Base-by-base conservation (phyloP, 2,888 invertebrate genomes). In the Scaptomyza flava region DNA sequence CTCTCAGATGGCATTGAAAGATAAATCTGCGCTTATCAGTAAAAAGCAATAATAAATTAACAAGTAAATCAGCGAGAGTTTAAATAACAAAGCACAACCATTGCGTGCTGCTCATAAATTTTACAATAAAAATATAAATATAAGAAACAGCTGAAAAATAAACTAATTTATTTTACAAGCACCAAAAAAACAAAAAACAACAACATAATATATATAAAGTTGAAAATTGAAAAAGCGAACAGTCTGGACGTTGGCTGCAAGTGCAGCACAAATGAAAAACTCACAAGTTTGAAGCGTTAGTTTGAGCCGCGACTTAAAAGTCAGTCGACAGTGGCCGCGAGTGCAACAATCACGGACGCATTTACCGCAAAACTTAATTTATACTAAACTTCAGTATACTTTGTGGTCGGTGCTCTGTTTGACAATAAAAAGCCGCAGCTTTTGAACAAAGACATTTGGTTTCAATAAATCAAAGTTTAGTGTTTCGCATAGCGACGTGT, bases 31-130 rank as follows among this genome's bases (percentile, higher is more conserved):
- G 41, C 57, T 64, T 67, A 59, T 58, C 57, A 61, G 61, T 56
- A 33, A 31, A 54, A 62, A 58, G 63, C 65, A 51, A 47, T 51
- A 75, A 67, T 46, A 53, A 67, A 51, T 42, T 51, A 67, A 61
- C 67, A 69, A 78, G 64, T 45, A 41, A 57, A 63, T 30, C 34
- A 46, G 56, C 42, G 34, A 17, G 14, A 38, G 17, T 52, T 47
- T 36, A 45, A 48, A 50, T 48, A 56, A 53, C 61, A 64, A 54
- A 56, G 76, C 17, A 54, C 64, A 57, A 34, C 14, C 67, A 69
- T 81, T 76, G 83, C 83, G 76, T 89, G 89, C 70, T 78, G 79
- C 77, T 81, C 73, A 86, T 74, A 75, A 64, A 48, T 46, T 33
- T 31, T 7, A 8, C 41, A 47, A 53, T 34, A 47, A 47, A 6